Evolutionary conservation across 2,797 vertebrate species (phyloP), one percentile per base, ranked within the genome.

Genomic region (Leptodactylus fallax): DNA sequence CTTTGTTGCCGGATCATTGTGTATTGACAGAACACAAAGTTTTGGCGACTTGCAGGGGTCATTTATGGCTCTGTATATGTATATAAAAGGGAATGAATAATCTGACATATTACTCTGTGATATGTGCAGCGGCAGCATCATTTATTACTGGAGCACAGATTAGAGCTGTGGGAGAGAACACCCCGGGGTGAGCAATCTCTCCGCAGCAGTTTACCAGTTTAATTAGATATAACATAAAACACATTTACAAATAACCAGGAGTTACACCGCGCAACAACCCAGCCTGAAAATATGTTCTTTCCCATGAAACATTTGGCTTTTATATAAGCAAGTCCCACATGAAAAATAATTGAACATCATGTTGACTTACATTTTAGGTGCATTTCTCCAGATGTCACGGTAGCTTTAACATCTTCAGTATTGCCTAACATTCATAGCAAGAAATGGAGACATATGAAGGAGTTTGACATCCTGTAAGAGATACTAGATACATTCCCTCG

Each of bases 191-290:
- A 86, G 78, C 49, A 79, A 86, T 79, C 77, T 53, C 85, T 71
- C 51, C 25, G 3, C 85, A 86, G 78, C 47, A 58, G 78, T 86
- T 86, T 81, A 81, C 55, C 61, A 86, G 53, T 81, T 67, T 81
- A 87, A 87, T 87, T 87, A 87, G 45, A 87, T 87, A 81, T 27
- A 87, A 81, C n/a, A 61, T 69, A 76, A 81, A 60, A 81, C 69
- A 87, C 79, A 86, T 79, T 87, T 79, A 74, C 79, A 87, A 87
- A 87, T 81, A 87, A 27, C 67, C 79, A 81, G 58, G 67, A 81
- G 56, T 23, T 25, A 23, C 27, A 13, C 11, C 36, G 25, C 12
- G 36, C 63, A 61, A 58, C 56, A 60, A 80, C 79, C 67, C 5
- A 21, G 60, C n/a, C 61, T 7, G 21, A 53, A 55, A 85, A 55